Percentiles rank a stretch among this genome's conserved stretches.
phyloP scores from a whole-genome alignment of 1,140 invertebrate genomes.

The Venturia canescens region DNA sequence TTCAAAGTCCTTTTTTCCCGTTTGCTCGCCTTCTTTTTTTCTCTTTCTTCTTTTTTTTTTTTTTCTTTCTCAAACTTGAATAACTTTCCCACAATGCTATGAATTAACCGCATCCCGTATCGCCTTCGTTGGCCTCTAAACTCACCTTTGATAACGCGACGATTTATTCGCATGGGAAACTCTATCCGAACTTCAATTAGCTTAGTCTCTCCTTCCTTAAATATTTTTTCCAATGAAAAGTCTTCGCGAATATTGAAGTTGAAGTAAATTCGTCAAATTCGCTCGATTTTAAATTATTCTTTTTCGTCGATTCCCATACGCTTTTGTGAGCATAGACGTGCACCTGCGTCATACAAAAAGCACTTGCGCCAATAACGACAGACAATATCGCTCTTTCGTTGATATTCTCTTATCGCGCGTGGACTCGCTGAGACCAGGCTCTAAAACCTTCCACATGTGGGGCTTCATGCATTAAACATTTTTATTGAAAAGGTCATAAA shows the following conservation, averaged over 20 bases:
- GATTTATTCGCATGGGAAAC: background rate
- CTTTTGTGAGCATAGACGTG: background rate
- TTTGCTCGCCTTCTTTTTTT: background rate
- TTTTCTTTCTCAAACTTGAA: background rate
- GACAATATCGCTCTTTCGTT: slow-evolving; percentile 46
- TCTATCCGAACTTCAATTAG: background rate
- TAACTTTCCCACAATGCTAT: slow-evolving; percentile 41
- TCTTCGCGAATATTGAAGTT: too few relatives aligned
- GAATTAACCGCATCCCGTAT: slow-evolving; percentile 47
- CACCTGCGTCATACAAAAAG: slow-evolving; percentile 45
- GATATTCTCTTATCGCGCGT: slow-evolving; percentile 39
- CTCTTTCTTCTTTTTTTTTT: background rate
- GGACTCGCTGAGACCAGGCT: slow-evolving; percentile 25
- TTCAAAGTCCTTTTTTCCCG: background rate
- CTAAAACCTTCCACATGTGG: slow-evolving; percentile 41
- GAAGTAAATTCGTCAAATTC: too few relatives aligned
- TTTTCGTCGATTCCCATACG: background rate
- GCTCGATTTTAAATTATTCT: too few relatives aligned
- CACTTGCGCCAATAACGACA: slow-evolving; percentile 51
- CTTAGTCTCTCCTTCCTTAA: background rate
- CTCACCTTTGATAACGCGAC: background rate
- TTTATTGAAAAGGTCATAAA: slow-evolving; percentile 20
- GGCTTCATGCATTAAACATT: slow-evolving; percentile 1
- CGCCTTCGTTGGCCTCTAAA: slow-evolving; percentile 39
- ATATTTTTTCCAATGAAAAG: background rate